phyloP scores from a whole-genome alignment of 2,113 vertebrate genomes.

The Pseudolaguvia tuberculata region DNA sequence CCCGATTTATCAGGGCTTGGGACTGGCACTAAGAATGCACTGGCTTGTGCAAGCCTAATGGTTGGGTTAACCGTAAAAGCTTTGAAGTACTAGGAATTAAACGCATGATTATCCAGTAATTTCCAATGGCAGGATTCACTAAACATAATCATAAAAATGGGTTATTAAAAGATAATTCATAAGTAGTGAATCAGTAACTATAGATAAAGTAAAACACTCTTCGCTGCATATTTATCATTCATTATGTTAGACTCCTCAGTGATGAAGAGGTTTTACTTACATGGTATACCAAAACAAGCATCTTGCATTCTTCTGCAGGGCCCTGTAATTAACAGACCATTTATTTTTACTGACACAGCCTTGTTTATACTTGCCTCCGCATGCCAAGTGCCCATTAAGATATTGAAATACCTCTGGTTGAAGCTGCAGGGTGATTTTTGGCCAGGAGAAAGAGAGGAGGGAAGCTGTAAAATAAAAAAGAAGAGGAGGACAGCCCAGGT shows the following conservation, averaged over 20 bases:
- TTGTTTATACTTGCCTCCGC: constrained; percentile 3
- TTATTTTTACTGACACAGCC: not conserved
- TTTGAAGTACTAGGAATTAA: no score
- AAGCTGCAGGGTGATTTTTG: constrained; percentile 52
- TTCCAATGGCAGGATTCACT: no score
- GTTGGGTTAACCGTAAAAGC: no score
- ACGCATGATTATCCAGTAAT: no score
- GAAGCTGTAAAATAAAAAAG: constrained; percentile 13
- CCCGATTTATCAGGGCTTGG: no score
- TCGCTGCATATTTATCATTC: not conserved
- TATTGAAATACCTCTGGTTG: constrained; percentile 60
- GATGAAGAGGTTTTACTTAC: not conserved
- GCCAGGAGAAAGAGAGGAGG: not conserved
- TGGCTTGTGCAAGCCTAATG: no score
- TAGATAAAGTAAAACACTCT: not conserved
- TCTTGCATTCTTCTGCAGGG: not conserved
- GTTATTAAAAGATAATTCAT: no score
- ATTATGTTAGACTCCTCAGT: not conserved
- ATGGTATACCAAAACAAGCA: not conserved
- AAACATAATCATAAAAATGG: no score
- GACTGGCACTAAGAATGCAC: no score
- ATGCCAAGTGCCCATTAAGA: constrained; percentile 59
- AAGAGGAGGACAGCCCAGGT: not conserved
- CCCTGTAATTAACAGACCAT: not conserved
- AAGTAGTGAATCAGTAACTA: no score